Conservation (phyloP, 2,113 vertebrate genomes). For the Mormyrus lacerda region DNA sequence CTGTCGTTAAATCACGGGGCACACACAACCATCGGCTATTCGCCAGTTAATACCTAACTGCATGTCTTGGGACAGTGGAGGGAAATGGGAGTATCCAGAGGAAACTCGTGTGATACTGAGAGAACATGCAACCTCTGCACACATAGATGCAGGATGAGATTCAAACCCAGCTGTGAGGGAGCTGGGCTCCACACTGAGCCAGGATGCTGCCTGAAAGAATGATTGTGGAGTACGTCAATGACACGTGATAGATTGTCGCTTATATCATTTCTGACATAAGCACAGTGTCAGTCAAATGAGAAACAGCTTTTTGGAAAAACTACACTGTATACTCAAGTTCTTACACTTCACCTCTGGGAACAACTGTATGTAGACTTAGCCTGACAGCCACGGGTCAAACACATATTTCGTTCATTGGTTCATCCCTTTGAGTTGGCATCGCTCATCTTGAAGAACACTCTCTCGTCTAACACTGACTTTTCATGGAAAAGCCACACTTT, state of each 20-base stretch:
- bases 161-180: neutral
- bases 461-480: neutral
- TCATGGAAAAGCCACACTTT: neutral
- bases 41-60: neutral
- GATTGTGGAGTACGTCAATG: neutral
- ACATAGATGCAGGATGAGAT: neutral
- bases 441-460: neutral
- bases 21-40: neutral
- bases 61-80: neutral
- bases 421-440: neutral
- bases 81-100: neutral
- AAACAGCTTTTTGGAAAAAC: neutral
- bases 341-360: neutral
- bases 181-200: neutral
- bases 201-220: neutral
- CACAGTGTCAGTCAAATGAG: neutral
- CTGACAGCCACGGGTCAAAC: neutral
- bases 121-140: neutral
- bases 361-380: neutral
- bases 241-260: neutral
- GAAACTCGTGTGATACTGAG: neutral
- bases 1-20: neutral
- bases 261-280: neutral
- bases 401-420: neutral
- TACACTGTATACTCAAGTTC: neutral